A percentile compares a stretch with the other conserved stretches of the same genome.
Conservation (phyloP, 2,797 vertebrate genomes). For the Silurus aristotelis region DNA sequence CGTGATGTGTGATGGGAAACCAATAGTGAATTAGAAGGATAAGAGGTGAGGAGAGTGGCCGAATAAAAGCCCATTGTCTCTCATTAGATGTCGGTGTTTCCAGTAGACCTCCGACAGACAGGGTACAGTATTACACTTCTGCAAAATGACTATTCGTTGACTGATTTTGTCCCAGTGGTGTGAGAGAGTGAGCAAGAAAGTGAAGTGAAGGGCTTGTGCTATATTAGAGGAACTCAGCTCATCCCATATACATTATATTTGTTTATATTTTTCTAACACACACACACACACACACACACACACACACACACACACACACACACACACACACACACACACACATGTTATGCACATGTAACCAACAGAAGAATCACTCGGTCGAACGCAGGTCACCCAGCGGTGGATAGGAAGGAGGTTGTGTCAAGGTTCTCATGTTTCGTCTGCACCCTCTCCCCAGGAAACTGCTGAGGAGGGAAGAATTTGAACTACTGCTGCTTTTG, state of each 20-base stretch:
- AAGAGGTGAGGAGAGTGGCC: slow-evolving; percentile 26
- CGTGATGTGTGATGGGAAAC: slow-evolving; percentile 6
- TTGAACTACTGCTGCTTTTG: slow-evolving; percentile 25
- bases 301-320: background rate
- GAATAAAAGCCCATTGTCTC: slow-evolving; percentile 1
- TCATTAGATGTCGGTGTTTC: slow-evolving; percentile 9
- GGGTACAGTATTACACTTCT: slow-evolving; percentile 21
- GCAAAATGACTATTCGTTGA: slow-evolving; percentile 35
- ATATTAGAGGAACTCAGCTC: slow-evolving; percentile 24
- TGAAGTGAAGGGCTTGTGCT: slow-evolving; percentile 1
- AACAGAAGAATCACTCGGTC: slow-evolving; percentile 31
- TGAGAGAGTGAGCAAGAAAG: background rate
- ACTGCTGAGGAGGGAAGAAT: slow-evolving; percentile 38
- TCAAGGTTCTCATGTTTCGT: slow-evolving; percentile 29
- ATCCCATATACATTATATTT: background rate
- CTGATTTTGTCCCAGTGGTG: background rate
- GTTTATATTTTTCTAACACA: background rate
- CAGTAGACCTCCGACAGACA: slow-evolving; percentile 7
- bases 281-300: slow-evolving; percentile 1
- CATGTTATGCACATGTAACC: slow-evolving; percentile 1
- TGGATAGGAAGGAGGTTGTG: slow-evolving; percentile 21
- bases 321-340: background rate
- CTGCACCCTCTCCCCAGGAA: slow-evolving; percentile 22
- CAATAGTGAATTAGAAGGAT: slow-evolving; percentile 25
- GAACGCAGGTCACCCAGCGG: slow-evolving; percentile 26